Base-by-base conservation (phyloP, 2,888 invertebrate species). In the Silvanus unidentatus region DNA sequence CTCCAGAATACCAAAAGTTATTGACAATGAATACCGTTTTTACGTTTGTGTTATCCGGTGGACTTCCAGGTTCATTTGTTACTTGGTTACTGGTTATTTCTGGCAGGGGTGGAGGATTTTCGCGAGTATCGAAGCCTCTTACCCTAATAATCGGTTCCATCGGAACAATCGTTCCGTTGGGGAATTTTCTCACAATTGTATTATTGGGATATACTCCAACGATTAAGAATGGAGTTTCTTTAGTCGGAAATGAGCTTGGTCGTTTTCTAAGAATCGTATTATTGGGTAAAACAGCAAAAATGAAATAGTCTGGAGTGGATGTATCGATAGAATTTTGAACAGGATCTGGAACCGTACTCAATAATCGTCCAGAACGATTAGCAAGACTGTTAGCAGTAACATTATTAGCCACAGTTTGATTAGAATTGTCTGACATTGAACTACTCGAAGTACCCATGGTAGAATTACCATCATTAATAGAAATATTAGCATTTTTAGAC, bases 181-280 rank as follows among this genome's bases (percentile, higher is more conserved):
- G 86, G 68, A 82, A 87, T 74, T 84, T 86, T 73, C 83, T 81
- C 68, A 87, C 82, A 69, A 86, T 75, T 69, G 82, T 85, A 73
- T 86, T 86, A 75, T 86, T 85, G 57, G 86, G 86, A 69, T 81
- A 82, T 63, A 86, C 78, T 68, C 86, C 86, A 63, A 83, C 84
- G 68, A 86, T 79, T 60, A 86, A 79, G 70, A 81, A 86, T 54
- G 86, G 85, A 61, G 82, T 76, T 65, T 82, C 79, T 73, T 82
- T 82, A 64, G 79, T 74, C 66, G 82, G 81, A 70, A 81, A 76
- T 62, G 77, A 67, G 68, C 81, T 80, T 56, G 85, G 84, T 57
- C 82, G 77, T 73, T 86, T 85, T 71, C 84, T 79, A 69, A 86
- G 82, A 71, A 87, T 82, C 54, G 86, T 86, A 73, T 84, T 86